Percentiles rank a stretch among this genome's conserved stretches.
Evolutionary conservation across 2,113 vertebrate species (phyloP).

Genomic region (Xenus cinereus): DNA sequence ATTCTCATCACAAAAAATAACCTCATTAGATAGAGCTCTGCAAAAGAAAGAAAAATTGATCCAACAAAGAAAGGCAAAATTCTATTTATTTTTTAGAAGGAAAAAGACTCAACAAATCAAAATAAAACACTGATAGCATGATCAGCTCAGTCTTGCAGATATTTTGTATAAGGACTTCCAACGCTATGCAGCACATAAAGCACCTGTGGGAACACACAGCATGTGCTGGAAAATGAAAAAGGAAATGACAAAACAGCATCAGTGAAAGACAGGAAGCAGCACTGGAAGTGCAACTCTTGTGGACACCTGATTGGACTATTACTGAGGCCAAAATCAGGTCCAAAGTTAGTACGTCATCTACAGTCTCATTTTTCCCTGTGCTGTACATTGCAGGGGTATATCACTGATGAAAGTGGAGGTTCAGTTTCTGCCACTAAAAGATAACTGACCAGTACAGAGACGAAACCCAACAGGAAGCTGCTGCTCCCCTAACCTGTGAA

Average conservation of each 20-base stretch:
- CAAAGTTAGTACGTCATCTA: background rate
- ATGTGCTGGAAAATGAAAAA: background rate
- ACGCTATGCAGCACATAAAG: background rate
- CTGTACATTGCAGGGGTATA: background rate
- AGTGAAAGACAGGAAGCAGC: background rate
- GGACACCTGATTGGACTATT: background rate
- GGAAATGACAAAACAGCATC: background rate
- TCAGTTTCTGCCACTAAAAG: background rate
- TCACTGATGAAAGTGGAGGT: background rate
- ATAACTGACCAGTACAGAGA: background rate
- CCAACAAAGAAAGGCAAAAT: background rate
- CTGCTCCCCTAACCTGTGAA: fast-evolving
- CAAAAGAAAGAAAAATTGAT: background rate
- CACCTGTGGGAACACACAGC: background rate
- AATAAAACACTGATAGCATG: background rate
- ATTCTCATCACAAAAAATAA: background rate
- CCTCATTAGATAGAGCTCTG: background rate
- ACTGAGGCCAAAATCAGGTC: background rate
- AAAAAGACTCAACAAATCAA: background rate
- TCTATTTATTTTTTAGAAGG: background rate
- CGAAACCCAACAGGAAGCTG: background rate
- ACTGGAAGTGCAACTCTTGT: background rate
- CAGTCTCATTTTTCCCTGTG: background rate
- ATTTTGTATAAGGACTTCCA: background rate
- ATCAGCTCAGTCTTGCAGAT: background rate